Conservation (phyloP, 2,113 vertebrate species). For the Coregonus clupeaformis region DNA sequence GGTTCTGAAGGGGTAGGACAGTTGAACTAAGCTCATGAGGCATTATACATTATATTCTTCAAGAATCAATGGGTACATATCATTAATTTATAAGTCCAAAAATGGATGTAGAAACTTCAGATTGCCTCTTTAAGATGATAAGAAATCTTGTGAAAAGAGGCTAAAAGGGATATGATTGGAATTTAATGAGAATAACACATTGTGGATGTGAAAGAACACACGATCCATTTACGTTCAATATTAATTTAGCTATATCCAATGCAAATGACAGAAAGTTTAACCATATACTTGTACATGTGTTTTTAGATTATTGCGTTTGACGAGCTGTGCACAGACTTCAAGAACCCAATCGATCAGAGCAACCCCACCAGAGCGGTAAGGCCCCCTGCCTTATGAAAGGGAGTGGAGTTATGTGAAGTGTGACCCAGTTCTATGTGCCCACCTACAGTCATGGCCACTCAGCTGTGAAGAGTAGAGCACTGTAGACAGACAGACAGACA, state of each 20-base stretch:
- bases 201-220: not conserved
- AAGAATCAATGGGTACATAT: no score
- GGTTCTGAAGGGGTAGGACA: no score
- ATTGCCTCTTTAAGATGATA: no score
- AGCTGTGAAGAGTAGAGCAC: not conserved
- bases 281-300: constrained; percentile 15
- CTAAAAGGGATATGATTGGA: not conserved
- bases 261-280: not conserved
- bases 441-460: constrained; percentile 3
- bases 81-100: no score
- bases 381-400: no score
- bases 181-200: not conserved
- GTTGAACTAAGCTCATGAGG: no score
- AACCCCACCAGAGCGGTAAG: constrained; percentile 94
- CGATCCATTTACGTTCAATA: not conserved
- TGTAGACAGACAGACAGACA: not conserved
- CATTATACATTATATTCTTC: no score
- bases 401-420: constrained; percentile 57
- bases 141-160: not conserved
- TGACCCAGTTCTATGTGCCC: constrained; percentile 10
- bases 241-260: not conserved
- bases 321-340: constrained; percentile 96
- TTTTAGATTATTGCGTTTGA: constrained; percentile 97
- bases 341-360: constrained; percentile 97
- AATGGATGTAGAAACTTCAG: no score